Base-by-base conservation (phyloP, 2,888 invertebrate species). In the Molorchus minor region DNA sequence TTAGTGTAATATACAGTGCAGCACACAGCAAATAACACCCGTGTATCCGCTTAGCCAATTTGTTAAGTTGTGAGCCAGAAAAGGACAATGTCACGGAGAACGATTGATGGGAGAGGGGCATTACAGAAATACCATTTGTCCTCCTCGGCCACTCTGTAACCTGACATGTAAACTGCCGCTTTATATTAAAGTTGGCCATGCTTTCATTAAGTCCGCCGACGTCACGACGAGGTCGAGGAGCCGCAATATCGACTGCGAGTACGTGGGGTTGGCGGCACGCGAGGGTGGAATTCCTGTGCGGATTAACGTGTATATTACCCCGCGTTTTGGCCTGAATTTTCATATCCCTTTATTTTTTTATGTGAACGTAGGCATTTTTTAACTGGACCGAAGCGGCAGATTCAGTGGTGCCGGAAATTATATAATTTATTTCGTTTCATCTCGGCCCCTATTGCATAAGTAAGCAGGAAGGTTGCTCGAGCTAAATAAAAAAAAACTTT, bases 181-280 rank as follows among this genome's bases (percentile, higher is more conserved):
- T 65, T 64, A 64, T 68, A 68, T 67, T 68, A 68, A 70, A 70
- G 61, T 70, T 61, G 64, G 58, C 56, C 63, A 59, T 68, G 68
- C 67, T 70, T 68, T 67, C 67, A 67, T 70, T 70, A 67, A 62
- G 58, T 54, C 46, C 38, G 54, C 56, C 53, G 61, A 67, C 67
- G 65, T 64, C 64, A 64, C 63, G 46, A 35, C 30, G 53, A 38
- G 47, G 60, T 62, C 49, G 61, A 51, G 61, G 56, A 54, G 51
- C 66, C 63, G 58, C 67, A 64, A 64, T 68, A 68, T 68, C 64
- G 68, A 65, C 67, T n/a, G 38, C 8, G 43, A 21, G 35, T 30
- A 16, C 13, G 20, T 16, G 19, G 16, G 47, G 46, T 12, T 16
- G 8, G 25, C 25, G 16, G n/a, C 33, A 17, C 19, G 20, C 17